Base-by-base conservation (phyloP, 2,888 invertebrate species). In the Pherbina coryleti region DNA sequence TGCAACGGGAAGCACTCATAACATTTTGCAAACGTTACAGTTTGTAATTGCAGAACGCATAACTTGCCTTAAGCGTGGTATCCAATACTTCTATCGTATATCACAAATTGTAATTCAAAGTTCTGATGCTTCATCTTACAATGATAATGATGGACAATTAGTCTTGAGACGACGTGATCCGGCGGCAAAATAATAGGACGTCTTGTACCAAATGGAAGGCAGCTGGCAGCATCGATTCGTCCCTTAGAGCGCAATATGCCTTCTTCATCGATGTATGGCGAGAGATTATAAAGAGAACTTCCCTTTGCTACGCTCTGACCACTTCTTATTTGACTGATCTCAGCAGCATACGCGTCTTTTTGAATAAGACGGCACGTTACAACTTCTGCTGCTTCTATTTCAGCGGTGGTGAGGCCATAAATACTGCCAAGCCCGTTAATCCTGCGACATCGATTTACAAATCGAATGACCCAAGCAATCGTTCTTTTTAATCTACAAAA, bases 171-270 rank as follows among this genome's bases (percentile, higher is more conserved):
- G 1, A 28, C 17, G 49, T 82, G 79, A 9, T 73, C 57, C 51
- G 78, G 62, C 22, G 79, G 79, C 67, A 82, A 34, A 37, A 81
- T 79, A n/a, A 80, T 78, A 1, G 79, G 78, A 8, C 79, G 66
- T 72, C 74, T 70, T 3, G 57, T 19, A 11, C 49, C 31, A 22
- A 77, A 80, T 11, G 81, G 75, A 11, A 81, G 76, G 55, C 77
- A 80, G 55, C 77, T 77, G 44, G 60, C 79, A 31, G 73, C 76
- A 44, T 79, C 76, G 31, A 77, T 70, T 7, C 78, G 76, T 49
- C 78, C 79, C 22, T 69, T 28, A 8, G 37, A 17, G 3, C 71
- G 57, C 9, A 69, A 11, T 3, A 22, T 49, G 1, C 28, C 49
- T 14, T 49, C 51, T 3, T 69, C 69, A 19, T 69, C 51, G 22